Conservation (phyloP, 2,797 vertebrate species). For the Pseudochirops cupreus region DNA sequence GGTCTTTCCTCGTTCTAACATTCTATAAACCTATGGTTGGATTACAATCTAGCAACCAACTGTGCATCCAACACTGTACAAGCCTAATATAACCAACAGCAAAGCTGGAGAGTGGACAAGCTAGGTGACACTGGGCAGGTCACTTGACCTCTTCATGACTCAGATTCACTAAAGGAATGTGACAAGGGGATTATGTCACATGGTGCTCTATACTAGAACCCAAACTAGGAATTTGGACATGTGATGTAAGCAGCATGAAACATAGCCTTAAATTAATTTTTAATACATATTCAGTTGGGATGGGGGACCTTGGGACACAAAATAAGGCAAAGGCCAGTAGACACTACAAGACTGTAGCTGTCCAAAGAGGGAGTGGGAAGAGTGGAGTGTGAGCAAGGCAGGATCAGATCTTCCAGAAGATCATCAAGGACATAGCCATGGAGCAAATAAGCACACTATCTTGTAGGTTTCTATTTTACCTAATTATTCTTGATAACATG, state of each 20-base stretch:
- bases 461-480: neutral
- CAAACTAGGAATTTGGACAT: neutral
- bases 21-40: neutral
- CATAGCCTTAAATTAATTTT: neutral
- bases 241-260: neutral
- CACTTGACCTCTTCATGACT: neutral
- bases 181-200: neutral
- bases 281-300: neutral
- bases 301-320: neutral
- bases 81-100: neutral
- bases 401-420: neutral
- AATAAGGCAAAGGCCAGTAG: neutral
- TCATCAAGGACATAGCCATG: neutral
- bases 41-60: neutral
- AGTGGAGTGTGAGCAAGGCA: neutral
- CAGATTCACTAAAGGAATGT: neutral
- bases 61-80: neutral
- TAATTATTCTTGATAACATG: neutral
- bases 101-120: neutral
- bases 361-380: neutral
- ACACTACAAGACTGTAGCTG: neutral
- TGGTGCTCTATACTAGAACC: neutral
- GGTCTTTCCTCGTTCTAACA: neutral
- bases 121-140: neutral
- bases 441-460: neutral